These are phyloP conservation scores for Argyresthia albistria DNA, from an alignment of 2,888 invertebrate species.

Conservation along the genomic window DNA sequence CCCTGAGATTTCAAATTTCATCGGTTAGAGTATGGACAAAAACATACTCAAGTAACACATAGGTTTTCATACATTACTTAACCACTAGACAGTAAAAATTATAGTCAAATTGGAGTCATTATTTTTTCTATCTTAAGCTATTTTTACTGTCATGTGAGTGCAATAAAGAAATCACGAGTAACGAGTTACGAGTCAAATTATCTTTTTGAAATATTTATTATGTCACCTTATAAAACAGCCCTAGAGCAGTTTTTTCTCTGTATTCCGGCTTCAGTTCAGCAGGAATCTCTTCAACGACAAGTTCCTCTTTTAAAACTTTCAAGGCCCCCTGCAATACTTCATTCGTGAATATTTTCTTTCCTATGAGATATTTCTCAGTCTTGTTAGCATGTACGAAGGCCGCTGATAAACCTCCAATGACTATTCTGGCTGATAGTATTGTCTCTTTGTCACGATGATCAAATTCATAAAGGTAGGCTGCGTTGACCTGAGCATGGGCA, in stretches of 20 bases:
- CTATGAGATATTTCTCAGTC: slow-evolving; percentile 62
- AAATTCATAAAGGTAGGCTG: slow-evolving; percentile 77
- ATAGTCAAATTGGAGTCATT: no score
- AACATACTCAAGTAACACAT: no score
- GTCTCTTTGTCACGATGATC: slow-evolving; percentile 27
- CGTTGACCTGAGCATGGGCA: slow-evolving; percentile 82
- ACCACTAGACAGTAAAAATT: no score
- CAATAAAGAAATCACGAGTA: no score
- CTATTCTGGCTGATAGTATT: slow-evolving; percentile 64
- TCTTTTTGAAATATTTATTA: background rate
- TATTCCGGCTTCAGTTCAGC: slow-evolving; percentile 74
- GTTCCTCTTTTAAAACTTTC: slow-evolving; percentile 66
- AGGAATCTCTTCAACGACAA: slow-evolving; percentile 68
- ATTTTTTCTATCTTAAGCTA: no score
- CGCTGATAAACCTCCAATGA: slow-evolving; percentile 71
- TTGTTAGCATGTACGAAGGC: slow-evolving; percentile 70
- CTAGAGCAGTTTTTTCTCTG: slow-evolving; percentile 72
- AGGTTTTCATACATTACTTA: background rate
- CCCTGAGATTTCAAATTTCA: slow-evolving; percentile 38
- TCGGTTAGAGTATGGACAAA: background rate
- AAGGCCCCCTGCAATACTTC: slow-evolving; percentile 65
- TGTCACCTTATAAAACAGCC: slow-evolving; percentile 78
- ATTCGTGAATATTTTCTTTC: slow-evolving; percentile 51
- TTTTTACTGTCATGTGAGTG: no score
- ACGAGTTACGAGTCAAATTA: background rate